Conservation (phyloP, 2,888 invertebrate species). For the Ceratothoa steindachneri region DNA sequence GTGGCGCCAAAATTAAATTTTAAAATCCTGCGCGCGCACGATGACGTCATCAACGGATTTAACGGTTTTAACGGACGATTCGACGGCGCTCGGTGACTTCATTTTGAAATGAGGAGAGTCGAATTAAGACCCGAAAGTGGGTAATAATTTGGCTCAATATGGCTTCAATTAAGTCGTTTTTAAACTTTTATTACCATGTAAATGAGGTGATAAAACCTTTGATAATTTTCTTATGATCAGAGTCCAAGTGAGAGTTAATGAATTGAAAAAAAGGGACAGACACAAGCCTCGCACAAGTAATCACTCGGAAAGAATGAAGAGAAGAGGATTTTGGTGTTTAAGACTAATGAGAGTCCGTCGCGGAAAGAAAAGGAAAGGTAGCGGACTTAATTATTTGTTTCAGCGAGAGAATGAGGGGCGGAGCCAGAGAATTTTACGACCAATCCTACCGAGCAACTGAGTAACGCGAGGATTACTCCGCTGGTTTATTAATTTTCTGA, state of each 20-base stretch:
- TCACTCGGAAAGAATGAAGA: neutral
- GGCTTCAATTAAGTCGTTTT: slow-evolving; percentile 11
- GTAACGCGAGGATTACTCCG: neutral
- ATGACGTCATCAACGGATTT: slow-evolving; percentile 11
- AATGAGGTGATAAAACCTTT: neutral
- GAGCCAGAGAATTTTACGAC: neutral
- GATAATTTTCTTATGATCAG: slow-evolving; percentile 13
- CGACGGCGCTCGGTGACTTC: slow-evolving; percentile 6
- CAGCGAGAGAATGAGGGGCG: neutral
- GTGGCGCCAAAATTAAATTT: slow-evolving; percentile 15
- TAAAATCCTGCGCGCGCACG: neutral
- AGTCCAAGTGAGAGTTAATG: slow-evolving; percentile 6
- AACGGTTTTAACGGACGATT: slow-evolving; percentile 11
- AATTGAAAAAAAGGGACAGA: neutral
- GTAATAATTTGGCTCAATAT: slow-evolving; percentile 3
- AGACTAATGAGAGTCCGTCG: neutral
- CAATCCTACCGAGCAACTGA: neutral
- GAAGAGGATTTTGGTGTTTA: neutral
- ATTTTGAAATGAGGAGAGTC: slow-evolving; percentile 8
- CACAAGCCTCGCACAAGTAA: neutral
- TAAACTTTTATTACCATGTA: slow-evolving; percentile 1
- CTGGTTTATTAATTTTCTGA: neutral
- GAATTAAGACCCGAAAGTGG: slow-evolving; percentile 1
- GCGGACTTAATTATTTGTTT: neutral
- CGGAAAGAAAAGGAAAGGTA: neutral